phyloP scores from a whole-genome alignment of 2,888 invertebrate genomes.

The Sphinx pinastri region DNA sequence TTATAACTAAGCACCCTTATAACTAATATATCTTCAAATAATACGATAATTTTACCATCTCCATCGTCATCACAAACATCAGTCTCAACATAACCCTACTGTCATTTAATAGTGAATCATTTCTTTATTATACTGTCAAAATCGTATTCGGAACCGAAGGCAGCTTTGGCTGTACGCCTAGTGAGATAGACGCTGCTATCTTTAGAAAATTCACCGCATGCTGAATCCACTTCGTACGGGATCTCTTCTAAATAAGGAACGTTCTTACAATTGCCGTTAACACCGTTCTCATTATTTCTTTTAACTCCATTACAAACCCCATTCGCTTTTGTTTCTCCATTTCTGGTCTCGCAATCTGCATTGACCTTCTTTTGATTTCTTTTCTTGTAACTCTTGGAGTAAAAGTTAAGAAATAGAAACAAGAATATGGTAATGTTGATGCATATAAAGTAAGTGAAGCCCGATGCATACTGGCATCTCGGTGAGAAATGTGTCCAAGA shows the following conservation, averaged over 20 bases:
- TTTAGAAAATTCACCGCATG: conserved; percentile 67
- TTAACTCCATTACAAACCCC: conserved; percentile 37
- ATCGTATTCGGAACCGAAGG: conserved; percentile 61
- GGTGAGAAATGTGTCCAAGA: conserved; percentile 80
- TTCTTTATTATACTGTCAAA: conserved; percentile 72
- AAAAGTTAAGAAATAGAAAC: conserved; percentile 87
- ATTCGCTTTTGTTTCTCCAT: conserved; percentile 27
- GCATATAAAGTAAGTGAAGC: conserved; percentile 81
- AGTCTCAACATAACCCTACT: conserved; percentile 73
- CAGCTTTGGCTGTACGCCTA: conserved; percentile 66
- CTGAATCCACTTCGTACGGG: conserved; percentile 61
- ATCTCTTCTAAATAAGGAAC: conserved; percentile 55
- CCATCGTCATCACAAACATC: conserved; percentile 52
- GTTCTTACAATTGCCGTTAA: conserved; percentile 51
- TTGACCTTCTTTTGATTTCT: conserved; percentile 51
- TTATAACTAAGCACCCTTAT: conserved; percentile 28
- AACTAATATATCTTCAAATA: conserved; percentile 27
- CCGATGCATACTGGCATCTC: conserved; percentile 85
- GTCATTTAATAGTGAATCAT: conserved; percentile 66
- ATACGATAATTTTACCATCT: conserved; percentile 31
- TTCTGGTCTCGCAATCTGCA: conserved; percentile 32
- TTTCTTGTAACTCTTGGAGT: conserved; percentile 83
- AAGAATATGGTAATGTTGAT: conserved; percentile 85
- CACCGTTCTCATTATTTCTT: conserved; percentile 48
- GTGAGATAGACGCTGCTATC: conserved; percentile 66